phyloP scores from a whole-genome alignment of 2,797 vertebrate genomes.

The Anas bernieri region DNA sequence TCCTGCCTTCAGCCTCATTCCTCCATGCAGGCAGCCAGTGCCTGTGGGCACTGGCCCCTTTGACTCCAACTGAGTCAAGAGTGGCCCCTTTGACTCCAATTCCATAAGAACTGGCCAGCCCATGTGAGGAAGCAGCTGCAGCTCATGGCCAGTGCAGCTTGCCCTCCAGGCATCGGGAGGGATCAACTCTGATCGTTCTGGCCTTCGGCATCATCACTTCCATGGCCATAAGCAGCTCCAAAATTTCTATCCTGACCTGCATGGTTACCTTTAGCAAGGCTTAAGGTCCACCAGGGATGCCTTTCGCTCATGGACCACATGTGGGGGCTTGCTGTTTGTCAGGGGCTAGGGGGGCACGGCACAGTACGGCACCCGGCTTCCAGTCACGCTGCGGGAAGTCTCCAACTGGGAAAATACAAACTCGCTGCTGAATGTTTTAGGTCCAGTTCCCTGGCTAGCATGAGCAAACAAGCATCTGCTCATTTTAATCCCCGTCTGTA shows the following conservation, averaged over 20 bases:
- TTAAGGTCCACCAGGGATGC: rapidly evolving
- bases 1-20: background rate
- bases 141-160: background rate
- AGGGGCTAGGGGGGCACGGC: background rate
- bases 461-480: background rate
- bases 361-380: background rate
- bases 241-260: too few relatives aligned
- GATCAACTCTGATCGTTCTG: background rate
- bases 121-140: background rate
- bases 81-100: background rate
- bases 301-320: background rate
- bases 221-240: background rate
- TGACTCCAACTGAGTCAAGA: too few relatives aligned
- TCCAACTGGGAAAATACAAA: slow-evolving; percentile 46
- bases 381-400: background rate
- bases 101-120: background rate
- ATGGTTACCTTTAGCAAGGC: rapidly evolving
- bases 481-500: background rate
- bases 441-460: background rate
- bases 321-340: background rate
- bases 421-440: background rate
- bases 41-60: background rate
- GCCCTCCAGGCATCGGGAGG: rapidly evolving
- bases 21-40: background rate
- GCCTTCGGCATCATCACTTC: background rate